These are phyloP conservation scores for Agraylea sexmaculata DNA, from an alignment of 1,140 invertebrate species.

Conservation along the genomic window DNA sequence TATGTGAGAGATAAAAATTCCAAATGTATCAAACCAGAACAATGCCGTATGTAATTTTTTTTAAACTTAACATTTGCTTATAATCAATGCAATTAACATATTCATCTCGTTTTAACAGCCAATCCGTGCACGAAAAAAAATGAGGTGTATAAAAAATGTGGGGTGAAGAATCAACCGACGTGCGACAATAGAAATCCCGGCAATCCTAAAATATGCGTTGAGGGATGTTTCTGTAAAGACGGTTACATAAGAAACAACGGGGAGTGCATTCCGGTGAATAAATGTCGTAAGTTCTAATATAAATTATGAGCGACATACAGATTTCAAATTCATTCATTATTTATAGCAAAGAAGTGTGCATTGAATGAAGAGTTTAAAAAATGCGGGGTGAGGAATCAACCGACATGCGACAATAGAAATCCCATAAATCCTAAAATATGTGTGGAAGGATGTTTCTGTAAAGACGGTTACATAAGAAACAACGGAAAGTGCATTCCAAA, in stretches of 20 bases:
- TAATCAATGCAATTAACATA: too few relatives aligned
- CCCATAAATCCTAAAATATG: neutral
- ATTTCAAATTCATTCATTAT: too few relatives aligned
- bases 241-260: slow-evolving; percentile 8
- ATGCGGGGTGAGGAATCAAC: slow-evolving; percentile 1
- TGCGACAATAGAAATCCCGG: slow-evolving; percentile 7
- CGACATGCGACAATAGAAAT: slow-evolving; percentile 5
- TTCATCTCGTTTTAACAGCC: too few relatives aligned
- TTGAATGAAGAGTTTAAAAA: slow-evolving; percentile 3
- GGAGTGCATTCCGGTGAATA: neutral
- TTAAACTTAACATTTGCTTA: too few relatives aligned
- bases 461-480: slow-evolving; percentile 8
- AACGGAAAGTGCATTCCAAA: slow-evolving; percentile 2
- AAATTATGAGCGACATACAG: too few relatives aligned
- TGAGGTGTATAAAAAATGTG: slow-evolving; percentile 9
- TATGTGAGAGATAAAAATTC: slow-evolving; percentile 9
- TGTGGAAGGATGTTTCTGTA: slow-evolving; percentile 4
- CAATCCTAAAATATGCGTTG: slow-evolving; percentile 4
- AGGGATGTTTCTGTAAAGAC: slow-evolving; percentile 11
- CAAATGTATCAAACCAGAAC: slow-evolving; percentile 10
- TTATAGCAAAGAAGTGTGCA: too few relatives aligned
- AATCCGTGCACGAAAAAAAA: slow-evolving; percentile 5
- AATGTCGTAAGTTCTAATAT: too few relatives aligned
- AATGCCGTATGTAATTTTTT: slow-evolving; percentile 17
- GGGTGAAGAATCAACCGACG: slow-evolving; percentile 7